Conservation (phyloP, 2,797 vertebrate species). For the Onychomys arenicola region DNA sequence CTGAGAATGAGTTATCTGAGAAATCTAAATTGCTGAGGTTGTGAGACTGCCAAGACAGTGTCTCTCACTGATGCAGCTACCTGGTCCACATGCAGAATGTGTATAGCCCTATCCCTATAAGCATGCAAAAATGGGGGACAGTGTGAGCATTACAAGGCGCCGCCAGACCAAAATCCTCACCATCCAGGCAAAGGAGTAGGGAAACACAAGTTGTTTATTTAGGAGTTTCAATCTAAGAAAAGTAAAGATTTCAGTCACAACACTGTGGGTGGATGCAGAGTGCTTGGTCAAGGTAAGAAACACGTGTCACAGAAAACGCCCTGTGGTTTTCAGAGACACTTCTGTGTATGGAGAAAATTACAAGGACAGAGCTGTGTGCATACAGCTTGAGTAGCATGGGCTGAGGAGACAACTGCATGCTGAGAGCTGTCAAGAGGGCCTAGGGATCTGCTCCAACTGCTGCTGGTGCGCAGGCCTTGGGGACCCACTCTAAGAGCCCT, state of each 20-base stretch:
- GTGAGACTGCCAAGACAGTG: neutral
- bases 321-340: constrained; percentile 28
- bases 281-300: constrained; percentile 61
- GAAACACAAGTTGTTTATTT: constrained; percentile 47
- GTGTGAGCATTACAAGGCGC: neutral
- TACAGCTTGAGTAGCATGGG: no score
- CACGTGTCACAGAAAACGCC: constrained; percentile 22
- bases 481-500: neutral
- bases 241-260: constrained; percentile 30
- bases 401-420: neutral
- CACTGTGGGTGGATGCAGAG: neutral
- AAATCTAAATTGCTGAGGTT: constrained; percentile 32
- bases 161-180: neutral
- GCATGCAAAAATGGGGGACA: constrained; percentile 33
- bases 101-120: neutral
- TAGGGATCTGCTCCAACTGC: neutral
- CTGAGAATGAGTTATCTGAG: constrained; percentile 34
- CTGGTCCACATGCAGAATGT: constrained; percentile 16
- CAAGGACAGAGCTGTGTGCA: neutral
- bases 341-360: neutral
- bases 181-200: constrained; percentile 19
- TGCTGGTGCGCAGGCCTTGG: neutral
- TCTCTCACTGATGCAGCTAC: constrained; percentile 39
- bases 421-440: neutral
- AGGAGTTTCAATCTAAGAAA: constrained; percentile 58